Conservation (phyloP, 2,797 vertebrate genomes). For the Heterohyrax brucei region DNA sequence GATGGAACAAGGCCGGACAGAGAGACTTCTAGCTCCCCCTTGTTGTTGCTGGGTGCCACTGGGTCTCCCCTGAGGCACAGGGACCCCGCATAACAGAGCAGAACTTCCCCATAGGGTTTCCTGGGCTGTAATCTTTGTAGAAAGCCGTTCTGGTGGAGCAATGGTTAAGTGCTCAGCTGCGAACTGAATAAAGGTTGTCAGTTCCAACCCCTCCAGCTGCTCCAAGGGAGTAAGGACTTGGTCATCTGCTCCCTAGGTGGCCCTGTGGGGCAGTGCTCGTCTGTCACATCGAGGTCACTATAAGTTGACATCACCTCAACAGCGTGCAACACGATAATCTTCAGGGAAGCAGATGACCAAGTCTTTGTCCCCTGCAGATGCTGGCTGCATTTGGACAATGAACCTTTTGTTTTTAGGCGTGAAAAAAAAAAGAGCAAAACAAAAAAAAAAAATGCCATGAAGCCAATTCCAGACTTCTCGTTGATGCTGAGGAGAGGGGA, state of each 20-base stretch:
- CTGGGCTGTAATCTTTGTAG: not conserved
- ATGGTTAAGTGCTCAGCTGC: too few species aligned
- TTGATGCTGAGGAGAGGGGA: slow-evolving; percentile 24
- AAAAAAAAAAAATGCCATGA: not conserved
- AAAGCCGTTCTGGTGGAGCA: not conserved
- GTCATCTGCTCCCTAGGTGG: too few species aligned
- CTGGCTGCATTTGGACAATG: too few species aligned
- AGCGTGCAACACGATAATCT: too few species aligned
- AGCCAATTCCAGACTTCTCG: slow-evolving; percentile 18
- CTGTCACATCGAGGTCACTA: too few species aligned
- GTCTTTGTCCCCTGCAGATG: too few species aligned
- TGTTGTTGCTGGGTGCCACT: not conserved
- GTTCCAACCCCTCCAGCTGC: too few species aligned
- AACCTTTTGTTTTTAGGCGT: not conserved
- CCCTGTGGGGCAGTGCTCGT: too few species aligned
- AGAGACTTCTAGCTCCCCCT: not conserved
- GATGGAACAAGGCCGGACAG: not conserved
- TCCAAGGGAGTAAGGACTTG: too few species aligned
- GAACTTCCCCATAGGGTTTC: not conserved
- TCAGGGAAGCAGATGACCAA: too few species aligned
- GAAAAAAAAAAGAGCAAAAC: slow-evolving; percentile 25
- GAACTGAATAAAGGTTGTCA: too few species aligned
- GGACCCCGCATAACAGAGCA: not conserved
- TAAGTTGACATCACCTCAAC: too few species aligned
- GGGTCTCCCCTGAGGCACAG: not conserved